These are phyloP conservation scores for Drosophila affinis DNA, from an alignment of 2,888 invertebrate genomes.

Conservation along the genomic window DNA sequence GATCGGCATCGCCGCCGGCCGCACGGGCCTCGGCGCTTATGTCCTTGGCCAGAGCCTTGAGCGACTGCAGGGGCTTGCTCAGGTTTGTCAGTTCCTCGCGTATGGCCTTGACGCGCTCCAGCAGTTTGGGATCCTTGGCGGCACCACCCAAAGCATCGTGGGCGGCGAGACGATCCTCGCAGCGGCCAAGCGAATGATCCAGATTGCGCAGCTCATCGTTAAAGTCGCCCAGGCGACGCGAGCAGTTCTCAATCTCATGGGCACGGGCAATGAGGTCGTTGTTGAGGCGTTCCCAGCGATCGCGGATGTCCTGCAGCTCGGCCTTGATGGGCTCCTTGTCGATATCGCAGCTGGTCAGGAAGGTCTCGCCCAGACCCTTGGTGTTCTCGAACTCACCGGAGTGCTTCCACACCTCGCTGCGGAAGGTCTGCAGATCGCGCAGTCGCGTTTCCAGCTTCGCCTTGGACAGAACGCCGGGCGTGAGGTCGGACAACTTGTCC, in stretches of 20 bases:
- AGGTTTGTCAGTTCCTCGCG: constrained; percentile 92
- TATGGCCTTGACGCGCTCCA: constrained; percentile 92
- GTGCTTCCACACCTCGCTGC: constrained; percentile 96
- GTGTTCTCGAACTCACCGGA: constrained; percentile 97
- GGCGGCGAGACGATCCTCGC: constrained; percentile 92
- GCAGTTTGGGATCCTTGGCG: constrained; percentile 91
- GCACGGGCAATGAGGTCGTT: constrained; percentile 86
- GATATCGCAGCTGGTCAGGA: constrained; percentile 93
- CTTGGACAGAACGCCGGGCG: constrained; percentile 92
- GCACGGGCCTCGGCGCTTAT: constrained; percentile 90
- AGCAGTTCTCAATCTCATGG: constrained; percentile 89
- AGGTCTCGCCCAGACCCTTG: constrained; percentile 92
- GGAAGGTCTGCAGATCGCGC: constrained; percentile 93
- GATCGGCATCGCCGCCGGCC: constrained; percentile 90
- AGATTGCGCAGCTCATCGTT: constrained; percentile 93
- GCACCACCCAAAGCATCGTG: constrained; percentile 89
- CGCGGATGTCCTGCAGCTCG: constrained; percentile 91
- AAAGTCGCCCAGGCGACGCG: constrained; percentile 92
- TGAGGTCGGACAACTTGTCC: constrained; percentile 91
- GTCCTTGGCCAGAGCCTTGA: constrained; percentile 87
- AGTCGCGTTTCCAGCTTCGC: constrained; percentile 94
- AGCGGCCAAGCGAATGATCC: constrained; percentile 92
- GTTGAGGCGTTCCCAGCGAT: constrained; percentile 95
- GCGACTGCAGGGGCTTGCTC: constrained; percentile 88
- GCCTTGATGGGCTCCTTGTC: constrained; percentile 95